Conservation (phyloP, 2,797 vertebrate genomes). For the Bryconaethiops microstoma region DNA sequence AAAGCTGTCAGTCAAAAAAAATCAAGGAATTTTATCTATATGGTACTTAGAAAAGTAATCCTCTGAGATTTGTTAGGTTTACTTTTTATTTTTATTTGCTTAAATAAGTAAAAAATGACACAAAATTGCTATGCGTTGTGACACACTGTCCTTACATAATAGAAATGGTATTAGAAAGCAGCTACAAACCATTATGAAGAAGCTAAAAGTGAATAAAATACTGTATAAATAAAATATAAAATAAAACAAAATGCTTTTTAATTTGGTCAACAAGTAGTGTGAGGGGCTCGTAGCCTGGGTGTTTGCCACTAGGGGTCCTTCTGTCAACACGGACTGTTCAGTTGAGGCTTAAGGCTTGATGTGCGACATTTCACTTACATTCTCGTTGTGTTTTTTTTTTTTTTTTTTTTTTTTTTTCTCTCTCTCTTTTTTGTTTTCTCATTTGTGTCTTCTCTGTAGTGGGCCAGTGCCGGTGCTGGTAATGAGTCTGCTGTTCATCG, state of each 20-base stretch:
- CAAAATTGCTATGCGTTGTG: not conserved
- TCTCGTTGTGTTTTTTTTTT: conserved; percentile 4
- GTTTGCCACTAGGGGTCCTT: conserved; percentile 50
- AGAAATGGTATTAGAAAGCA: too few species aligned
- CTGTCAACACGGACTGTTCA: conserved; percentile 20
- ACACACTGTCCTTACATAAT: too few species aligned
- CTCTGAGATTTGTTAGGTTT: too few species aligned
- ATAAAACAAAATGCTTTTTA: too few species aligned
- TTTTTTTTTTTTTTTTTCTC: not conserved
- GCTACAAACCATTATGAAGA: not conserved
- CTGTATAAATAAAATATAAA: not conserved
- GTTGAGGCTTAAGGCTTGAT: not conserved
- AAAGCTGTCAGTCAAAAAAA: conserved; percentile 32
- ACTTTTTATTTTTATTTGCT: not conserved
- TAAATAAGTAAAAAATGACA: not conserved
- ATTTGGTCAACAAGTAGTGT: not conserved
- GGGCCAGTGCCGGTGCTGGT: conserved; percentile 97
- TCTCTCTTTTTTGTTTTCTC: conserved; percentile 32
- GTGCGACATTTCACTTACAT: not conserved
- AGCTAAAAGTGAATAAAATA: not conserved
- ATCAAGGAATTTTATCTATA: not conserved
- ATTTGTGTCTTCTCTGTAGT: conserved; percentile 72
- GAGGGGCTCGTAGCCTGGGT: not conserved
- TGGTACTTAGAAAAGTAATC: not conserved
- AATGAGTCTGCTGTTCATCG: conserved; percentile 99